A percentile compares a stretch with the other conserved stretches of the same genome.
phyloP scores from a whole-genome alignment of 2,113 vertebrate genomes.

The Hoplias malabaricus region DNA sequence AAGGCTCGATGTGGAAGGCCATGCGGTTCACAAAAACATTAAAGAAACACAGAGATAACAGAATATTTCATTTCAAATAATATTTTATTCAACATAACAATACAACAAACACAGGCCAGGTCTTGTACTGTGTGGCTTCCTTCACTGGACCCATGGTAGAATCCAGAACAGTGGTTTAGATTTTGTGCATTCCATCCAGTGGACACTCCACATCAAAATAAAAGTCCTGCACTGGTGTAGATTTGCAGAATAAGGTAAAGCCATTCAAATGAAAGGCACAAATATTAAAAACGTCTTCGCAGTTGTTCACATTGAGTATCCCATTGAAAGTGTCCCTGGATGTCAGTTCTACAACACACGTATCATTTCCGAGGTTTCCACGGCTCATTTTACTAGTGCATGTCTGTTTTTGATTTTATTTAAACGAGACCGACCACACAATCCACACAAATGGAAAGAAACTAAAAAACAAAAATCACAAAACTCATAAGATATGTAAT shows the following conservation, averaged over 20 bases:
- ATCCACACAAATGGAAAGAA: not conserved
- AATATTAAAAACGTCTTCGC: not conserved
- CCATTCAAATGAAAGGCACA: conserved; percentile 9
- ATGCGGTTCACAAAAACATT: too few species aligned
- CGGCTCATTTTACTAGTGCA: conserved; percentile 7
- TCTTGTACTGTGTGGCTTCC: not conserved
- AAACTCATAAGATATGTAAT: conserved; percentile 55
- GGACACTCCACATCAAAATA: not conserved
- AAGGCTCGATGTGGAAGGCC: too few species aligned
- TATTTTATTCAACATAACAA: not conserved
- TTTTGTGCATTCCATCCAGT: not conserved
- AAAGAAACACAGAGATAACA: not conserved
- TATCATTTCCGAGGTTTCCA: not conserved
- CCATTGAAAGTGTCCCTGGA: not conserved
- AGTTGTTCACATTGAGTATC: not conserved
- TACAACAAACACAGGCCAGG: conserved; percentile 3
- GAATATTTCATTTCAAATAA: not conserved
- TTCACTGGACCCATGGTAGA: not conserved
- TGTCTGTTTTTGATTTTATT: not conserved
- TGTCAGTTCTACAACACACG: conserved; percentile 3
- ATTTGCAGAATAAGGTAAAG: not conserved
- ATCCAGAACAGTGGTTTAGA: not conserved
- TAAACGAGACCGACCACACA: not conserved
- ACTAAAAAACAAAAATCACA: not conserved
- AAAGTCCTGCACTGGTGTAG: too few species aligned